phyloP scores from a whole-genome alignment of 2,888 invertebrate genomes.

The Gymnocheta viridis region DNA sequence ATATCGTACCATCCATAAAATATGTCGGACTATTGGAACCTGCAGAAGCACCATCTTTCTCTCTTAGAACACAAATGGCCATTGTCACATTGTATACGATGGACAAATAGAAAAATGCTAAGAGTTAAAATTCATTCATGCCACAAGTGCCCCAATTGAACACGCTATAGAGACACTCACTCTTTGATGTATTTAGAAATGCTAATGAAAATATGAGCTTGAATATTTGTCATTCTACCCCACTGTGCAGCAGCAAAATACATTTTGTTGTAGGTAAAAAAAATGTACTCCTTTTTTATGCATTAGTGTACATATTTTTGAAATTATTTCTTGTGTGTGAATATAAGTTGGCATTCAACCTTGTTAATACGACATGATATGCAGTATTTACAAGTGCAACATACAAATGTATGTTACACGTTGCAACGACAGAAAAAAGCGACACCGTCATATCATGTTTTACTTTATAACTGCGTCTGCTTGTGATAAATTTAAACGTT shows the following conservation, averaged over 20 bases:
- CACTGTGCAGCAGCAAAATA: not conserved
- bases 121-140: too few species aligned
- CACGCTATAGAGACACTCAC: too few species aligned
- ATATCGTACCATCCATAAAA: too few species aligned
- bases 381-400: slow-evolving; percentile 68
- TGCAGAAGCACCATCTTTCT: too few species aligned
- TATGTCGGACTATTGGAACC: too few species aligned
- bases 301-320: not conserved
- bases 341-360: slow-evolving; percentile 68
- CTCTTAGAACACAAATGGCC: too few species aligned
- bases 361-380: slow-evolving; percentile 70
- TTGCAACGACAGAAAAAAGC: slow-evolving; percentile 40
- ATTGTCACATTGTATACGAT: too few species aligned
- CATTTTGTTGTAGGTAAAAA: slow-evolving; percentile 13
- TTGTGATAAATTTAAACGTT: slow-evolving; percentile 65
- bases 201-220: too few species aligned
- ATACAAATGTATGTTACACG: slow-evolving; percentile 36
- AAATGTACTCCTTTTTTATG: not conserved
- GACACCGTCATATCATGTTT: slow-evolving; percentile 67
- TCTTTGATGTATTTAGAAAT: too few species aligned
- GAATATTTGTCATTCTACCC: too few species aligned
- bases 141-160: too few species aligned
- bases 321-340: not conserved
- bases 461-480: slow-evolving; percentile 66
- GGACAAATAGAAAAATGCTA: too few species aligned